Base-by-base conservation (phyloP, 1,140 invertebrate genomes). In the Fragariocoptes setiger region DNA sequence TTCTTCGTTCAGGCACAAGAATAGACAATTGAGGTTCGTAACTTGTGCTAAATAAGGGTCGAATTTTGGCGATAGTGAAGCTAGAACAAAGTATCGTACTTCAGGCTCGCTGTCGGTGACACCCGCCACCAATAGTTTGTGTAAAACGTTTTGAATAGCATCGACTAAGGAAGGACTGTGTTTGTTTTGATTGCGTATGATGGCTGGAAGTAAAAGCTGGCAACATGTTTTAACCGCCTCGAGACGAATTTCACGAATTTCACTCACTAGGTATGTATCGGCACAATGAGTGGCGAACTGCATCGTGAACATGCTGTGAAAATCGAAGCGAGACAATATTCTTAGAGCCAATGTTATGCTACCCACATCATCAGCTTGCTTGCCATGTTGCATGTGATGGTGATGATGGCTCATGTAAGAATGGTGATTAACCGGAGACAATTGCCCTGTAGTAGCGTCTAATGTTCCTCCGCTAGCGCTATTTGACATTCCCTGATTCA, bases 1-100 rank as follows among this genome's bases (percentile, higher is more conserved):
- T 58, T 97, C 88, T 55, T 99, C 92, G 58, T 95, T 82, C 56
- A 97, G 68, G 1, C 82, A 79, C 19, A 94, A 72, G 51, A 95
- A 92, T 4, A 97, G 59, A 0, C 76, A 74, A 47, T 74, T 77
- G 0, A 99, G 59, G 47, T 85, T 92, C 56, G 95, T 83, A 2
- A 86, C 76, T 60, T 97, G 86, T 0, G 88, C 85, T 35, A 99
- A 58, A 56, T 95, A 78, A 16, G 69, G 69, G 52, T 97, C 82
- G 60, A 97, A 97, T 8, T 72, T 73, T 44, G 78, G 71, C 52
- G 90, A 78, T n/a, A 97, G 56, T 0, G 82, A 90, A 36, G 74
- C 72, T 2, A 99, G 59, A 0, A 97, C 90, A 61, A 77, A 75
- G 49, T 77, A 75, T 3, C 92, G 66, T 1, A 99, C 86, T 58